Conservation (phyloP, 1,140 invertebrate genomes). For the Globodera rostochiensis region DNA sequence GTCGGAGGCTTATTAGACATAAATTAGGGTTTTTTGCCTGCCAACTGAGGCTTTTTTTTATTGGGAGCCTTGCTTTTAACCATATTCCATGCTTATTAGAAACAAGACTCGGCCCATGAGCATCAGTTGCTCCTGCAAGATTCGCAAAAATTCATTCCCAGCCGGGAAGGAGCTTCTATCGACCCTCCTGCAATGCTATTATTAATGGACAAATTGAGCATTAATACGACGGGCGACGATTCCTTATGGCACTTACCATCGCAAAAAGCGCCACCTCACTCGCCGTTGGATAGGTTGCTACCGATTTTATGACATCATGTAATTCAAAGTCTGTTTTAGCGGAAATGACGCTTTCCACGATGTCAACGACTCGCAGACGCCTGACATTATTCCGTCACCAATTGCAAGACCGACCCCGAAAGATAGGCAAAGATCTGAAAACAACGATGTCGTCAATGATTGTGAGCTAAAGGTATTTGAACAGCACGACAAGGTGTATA, state of each 20-base stretch:
- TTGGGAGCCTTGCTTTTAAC: no score
- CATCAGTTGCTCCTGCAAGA: no score
- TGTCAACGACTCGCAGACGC: not conserved
- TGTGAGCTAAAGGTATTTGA: not conserved
- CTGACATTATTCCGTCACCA: constrained; percentile 51
- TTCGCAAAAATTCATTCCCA: no score
- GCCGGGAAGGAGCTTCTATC: no score
- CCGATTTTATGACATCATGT: not conserved
- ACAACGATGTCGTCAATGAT: constrained; percentile 7
- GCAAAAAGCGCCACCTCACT: not conserved
- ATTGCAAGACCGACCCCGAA: constrained; percentile 56
- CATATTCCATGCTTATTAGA: no score
- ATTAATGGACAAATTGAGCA: constrained; percentile 15
- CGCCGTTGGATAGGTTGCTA: not conserved
- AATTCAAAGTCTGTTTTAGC: not conserved
- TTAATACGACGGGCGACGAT: constrained; percentile 28
- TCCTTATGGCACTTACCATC: constrained; percentile 36
- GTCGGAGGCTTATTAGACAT: no score
- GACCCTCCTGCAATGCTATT: not conserved
- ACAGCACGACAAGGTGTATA: not conserved
- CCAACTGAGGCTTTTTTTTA: no score
- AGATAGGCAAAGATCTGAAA: not conserved
- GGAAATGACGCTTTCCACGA: not conserved
- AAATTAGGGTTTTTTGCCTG: no score
- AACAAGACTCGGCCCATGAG: no score